A percentile compares a stretch with the other conserved stretches of the same genome.
phyloP scores from a whole-genome alignment of 1,140 invertebrate species.

The Oncopeltus fasciatus region DNA sequence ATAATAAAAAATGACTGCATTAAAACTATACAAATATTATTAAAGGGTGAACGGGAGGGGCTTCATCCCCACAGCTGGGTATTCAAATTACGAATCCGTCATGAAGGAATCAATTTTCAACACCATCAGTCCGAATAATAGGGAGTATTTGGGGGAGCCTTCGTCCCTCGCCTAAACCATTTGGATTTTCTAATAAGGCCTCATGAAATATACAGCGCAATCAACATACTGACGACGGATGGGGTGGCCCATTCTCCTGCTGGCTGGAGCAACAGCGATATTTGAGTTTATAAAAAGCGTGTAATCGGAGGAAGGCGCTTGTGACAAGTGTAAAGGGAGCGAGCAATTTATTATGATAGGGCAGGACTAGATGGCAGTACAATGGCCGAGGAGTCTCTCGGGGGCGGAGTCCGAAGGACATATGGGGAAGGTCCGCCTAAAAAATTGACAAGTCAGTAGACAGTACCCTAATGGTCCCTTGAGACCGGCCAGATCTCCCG shows the following conservation, averaged over 20 bases:
- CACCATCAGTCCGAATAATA: background rate
- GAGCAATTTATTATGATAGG: background rate
- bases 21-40: background rate
- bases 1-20: too few species aligned
- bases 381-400: background rate
- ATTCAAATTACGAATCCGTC: constrained; percentile 4
- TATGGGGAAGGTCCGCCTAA: constrained; percentile 5
- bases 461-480: background rate
- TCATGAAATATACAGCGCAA: constrained; percentile 7
- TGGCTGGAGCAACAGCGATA: background rate
- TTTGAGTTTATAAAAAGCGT: constrained; percentile 6
- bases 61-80: background rate
- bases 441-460: constrained; percentile 4
- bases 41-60: background rate
- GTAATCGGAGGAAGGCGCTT: background rate
- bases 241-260: background rate
- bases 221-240: background rate
- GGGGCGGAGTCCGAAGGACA: background rate
- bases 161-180: too few species aligned
- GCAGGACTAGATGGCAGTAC: background rate
- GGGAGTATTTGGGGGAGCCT: background rate
- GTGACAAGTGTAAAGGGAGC: background rate
- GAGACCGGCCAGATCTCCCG: background rate
- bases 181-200: background rate
- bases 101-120: constrained; percentile 7